These are phyloP conservation scores for Chloropsis cyanopogon DNA, from an alignment of 2,113 vertebrate species.

Conservation along the genomic window DNA sequence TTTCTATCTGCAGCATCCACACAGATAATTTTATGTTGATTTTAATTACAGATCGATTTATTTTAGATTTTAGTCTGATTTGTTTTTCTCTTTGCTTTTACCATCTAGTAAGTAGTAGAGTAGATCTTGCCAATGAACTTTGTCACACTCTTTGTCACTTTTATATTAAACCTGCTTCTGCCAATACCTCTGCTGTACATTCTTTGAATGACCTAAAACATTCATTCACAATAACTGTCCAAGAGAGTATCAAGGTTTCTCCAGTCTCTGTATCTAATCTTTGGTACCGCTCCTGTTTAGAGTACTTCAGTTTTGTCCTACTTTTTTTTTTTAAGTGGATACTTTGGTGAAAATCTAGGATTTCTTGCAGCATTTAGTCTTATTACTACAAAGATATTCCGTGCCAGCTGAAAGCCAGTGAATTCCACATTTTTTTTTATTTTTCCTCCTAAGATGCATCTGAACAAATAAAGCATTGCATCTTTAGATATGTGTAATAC, in stretches of 20 bases:
- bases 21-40: fast-evolving
- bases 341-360: not conserved
- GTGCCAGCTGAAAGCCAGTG: not conserved
- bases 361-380: not conserved
- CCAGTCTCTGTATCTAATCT: not conserved
- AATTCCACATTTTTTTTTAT: not conserved
- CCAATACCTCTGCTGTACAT: not conserved
- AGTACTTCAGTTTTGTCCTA: not conserved
- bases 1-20: not conserved
- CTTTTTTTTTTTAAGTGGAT: not conserved
- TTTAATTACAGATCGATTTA: not conserved
- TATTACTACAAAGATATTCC: not conserved
- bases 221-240: fast-evolving
- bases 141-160: not conserved
- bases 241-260: not conserved
- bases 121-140: not conserved
- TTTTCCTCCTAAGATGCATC: not conserved
- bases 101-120: not conserved
- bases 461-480: not conserved
- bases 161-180: not conserved
- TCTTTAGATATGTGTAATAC: not conserved
- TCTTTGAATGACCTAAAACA: not conserved
- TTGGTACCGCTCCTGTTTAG: not conserved
- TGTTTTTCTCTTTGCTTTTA: not conserved
- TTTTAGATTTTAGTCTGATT: not conserved